Evolutionary conservation across 2,888 invertebrate genomes (phyloP), one percentile per base, ranked within the genome.

Genomic region (Hofmannophila pseudospretella): DNA sequence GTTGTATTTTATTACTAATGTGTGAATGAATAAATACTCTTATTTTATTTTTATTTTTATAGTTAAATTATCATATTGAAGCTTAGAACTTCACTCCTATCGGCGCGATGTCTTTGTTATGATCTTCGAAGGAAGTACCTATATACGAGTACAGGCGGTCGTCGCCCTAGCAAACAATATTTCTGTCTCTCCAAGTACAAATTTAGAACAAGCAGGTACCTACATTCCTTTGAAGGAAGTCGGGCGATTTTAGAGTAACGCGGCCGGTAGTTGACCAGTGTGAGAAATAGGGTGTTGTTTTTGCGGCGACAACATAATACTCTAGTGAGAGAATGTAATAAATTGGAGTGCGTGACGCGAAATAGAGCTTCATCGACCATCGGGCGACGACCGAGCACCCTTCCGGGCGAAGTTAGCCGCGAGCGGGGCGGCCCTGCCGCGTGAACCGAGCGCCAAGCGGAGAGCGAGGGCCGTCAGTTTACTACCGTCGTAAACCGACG

Each of bases 351-450:
- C 76, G 74, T 81, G 75, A 74, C 71, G 66, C 65, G 64, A 77
- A 74, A 71, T 72, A 67, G 65, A 71, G 69, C 72, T 80, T 61
- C 76, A 81, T 80, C 74, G 79, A 77, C 74, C 72, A 74, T 67
- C 67, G 71, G 69, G 66, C 69, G 69, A 61, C 59, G 65, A 53
- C 58, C 60, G 55, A 54, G 58, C 62, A 59, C 54, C 62, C 53
- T 37, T 34, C 56, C 58, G 61, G 59, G 62, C 56, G 82, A 84
- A 84, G 74, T 67, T 63, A 61, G 76, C 69, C 27, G 46, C 74
- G 58, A 51, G 36, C 47, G 57, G 64, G 69, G 65, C 67, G 69
- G 75, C 68, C 70, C 64, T 65, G 56, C 65, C 65, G 53, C 49
- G 54, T 69, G 78, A 79, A 81, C 61, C 51, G 51, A 71, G 73